Base-by-base conservation (phyloP, 2,888 invertebrate genomes). In the Lithophane semibrunnea region DNA sequence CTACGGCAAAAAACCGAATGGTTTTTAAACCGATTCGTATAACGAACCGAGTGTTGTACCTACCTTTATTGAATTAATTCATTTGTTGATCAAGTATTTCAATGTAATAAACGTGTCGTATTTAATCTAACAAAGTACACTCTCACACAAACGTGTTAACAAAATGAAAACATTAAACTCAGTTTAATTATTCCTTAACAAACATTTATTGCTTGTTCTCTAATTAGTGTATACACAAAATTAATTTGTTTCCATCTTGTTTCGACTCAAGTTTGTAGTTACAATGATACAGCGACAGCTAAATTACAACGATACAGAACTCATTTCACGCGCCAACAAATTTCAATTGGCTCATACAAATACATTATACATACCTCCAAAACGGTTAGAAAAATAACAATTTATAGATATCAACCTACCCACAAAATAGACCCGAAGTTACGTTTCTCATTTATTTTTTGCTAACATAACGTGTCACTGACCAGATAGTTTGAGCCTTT, bases 401-500 rank as follows among this genome's bases (percentile, higher is more conserved):
- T 1, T 60, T 29, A 29, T 21, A 65, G n/a, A 18, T 12, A 67
- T 68, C 16, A 37, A 63, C 3, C n/a, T 44, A 52, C 42, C 16
- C 18, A 65, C 42, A 60, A 56, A 29, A 56, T 29, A 24, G 42
- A 47, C 5, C 58, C 24, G 18, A 64, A 54, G 71, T 52, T 72
- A 47, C 75, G 64, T 79, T 65, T 70, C 63, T 78, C 58, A 75
- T 83, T 83, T 21, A 49, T 84, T 84, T 84, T 84, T 84, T 84
- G 49, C 47, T 1, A 24, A 56, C 56, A 44, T 49, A 49, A 24
- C 67, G 73, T 73, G 81, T 73, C 84, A 81, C 37, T 78, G 82
- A 37, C 78, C 84, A 70, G 69, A 66, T 2, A 54, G 49, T n/a
- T 8, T 7, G 16, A 61, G 42, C 67, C 70, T 73, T 58, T 44